Percentiles rank a stretch among this genome's conserved stretches.
phyloP scores from a whole-genome alignment of 2,888 invertebrate species.

The Odontothrips loti region DNA sequence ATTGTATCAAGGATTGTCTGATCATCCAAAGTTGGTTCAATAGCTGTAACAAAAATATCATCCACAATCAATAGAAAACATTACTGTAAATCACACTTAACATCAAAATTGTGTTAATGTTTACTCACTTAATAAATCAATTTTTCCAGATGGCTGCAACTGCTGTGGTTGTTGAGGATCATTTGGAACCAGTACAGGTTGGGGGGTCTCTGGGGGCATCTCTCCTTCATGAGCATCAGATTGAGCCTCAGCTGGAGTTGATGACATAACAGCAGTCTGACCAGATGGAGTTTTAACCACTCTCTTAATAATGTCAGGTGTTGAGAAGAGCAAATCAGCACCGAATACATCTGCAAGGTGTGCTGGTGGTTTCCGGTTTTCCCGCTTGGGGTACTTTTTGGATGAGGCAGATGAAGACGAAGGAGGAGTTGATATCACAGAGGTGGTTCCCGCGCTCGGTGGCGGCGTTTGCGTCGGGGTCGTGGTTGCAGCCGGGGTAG shows the following conservation, averaged over 20 bases:
- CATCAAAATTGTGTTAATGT: neutral
- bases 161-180: neutral
- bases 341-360: conserved; percentile 53
- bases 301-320: conserved; percentile 71
- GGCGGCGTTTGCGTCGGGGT: conserved; percentile 30
- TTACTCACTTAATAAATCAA: neutral
- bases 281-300: conserved; percentile 45
- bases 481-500: conserved; percentile 34
- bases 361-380: conserved; percentile 58
- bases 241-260: conserved; percentile 33
- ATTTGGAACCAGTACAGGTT: neutral
- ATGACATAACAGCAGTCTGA: neutral
- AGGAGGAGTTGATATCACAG: conserved; percentile 31
- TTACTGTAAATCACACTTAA: neutral
- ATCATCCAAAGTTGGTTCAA: conserved; percentile 4
- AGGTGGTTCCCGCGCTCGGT: conserved; percentile 34
- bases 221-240: conserved; percentile 32
- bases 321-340: conserved; percentile 64
- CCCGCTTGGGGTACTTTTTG: conserved; percentile 40
- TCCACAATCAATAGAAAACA: neutral
- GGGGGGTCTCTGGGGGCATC: neutral
- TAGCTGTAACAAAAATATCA: neutral
- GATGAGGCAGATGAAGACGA: conserved; percentile 25
- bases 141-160: neutral
- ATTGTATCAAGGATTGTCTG: conserved; percentile 15